Conservation (phyloP, 2,888 invertebrate species). For the Heterodera filipjevi region DNA sequence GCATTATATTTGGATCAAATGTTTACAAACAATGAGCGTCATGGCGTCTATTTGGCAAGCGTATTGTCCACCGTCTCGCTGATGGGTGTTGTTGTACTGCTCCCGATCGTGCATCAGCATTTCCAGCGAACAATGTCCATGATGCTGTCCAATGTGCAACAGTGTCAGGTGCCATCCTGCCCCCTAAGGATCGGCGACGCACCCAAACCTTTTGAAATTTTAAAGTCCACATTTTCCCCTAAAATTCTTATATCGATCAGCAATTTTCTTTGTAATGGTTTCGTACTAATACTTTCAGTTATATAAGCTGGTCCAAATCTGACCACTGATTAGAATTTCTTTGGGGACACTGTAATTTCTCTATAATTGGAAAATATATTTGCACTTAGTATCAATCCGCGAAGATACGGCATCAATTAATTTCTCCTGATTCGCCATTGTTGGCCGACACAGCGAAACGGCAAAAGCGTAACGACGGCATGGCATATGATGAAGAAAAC, state of each 20-base stretch:
- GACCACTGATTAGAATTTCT: too few relatives aligned
- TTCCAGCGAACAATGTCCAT: constrained; percentile 51
- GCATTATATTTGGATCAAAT: background rate
- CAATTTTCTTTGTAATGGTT: too few relatives aligned
- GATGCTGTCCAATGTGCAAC: constrained; percentile 55
- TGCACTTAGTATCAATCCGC: constrained; percentile 53
- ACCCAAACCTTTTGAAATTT: too few relatives aligned
- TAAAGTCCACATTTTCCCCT: too few relatives aligned
- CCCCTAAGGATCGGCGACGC: too few relatives aligned
- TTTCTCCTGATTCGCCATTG: constrained; percentile 10
- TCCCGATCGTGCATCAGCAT: constrained; percentile 55
- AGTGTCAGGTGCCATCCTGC: constrained; percentile 56
- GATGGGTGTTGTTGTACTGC: constrained; percentile 51
- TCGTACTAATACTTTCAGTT: too few relatives aligned
- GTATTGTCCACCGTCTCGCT: constrained; percentile 52
- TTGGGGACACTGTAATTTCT: background rate
- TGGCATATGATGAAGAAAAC: background rate
- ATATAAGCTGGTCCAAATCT: too few relatives aligned
- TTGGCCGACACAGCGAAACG: background rate
- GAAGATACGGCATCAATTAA: constrained; percentile 63
- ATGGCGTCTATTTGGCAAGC: constrained; percentile 18
- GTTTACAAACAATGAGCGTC: background rate
- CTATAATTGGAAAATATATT: too few relatives aligned
- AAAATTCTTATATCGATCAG: too few relatives aligned
- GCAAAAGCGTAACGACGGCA: constrained; percentile 8